Conservation (phyloP, 2,113 vertebrate species). For the Nothobranchius kuhntae region DNA sequence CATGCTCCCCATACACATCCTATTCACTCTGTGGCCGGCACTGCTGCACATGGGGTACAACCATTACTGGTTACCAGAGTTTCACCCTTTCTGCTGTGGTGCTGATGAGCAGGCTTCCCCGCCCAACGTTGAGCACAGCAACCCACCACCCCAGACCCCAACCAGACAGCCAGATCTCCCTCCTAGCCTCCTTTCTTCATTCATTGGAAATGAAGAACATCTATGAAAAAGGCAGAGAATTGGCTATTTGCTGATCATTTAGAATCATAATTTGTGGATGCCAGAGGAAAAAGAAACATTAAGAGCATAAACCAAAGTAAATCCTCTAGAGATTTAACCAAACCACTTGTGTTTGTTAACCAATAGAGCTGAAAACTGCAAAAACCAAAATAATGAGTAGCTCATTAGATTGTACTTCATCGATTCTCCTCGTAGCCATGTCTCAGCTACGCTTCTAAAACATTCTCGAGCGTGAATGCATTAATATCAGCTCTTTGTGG, state of each 20-base stretch:
- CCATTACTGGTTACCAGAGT: too few species aligned
- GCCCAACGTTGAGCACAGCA: too few species aligned
- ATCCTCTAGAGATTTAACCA: constrained; percentile 18
- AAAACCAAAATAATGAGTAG: constrained; percentile 36
- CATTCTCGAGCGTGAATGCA: constrained; percentile 56
- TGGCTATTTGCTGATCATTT: constrained; percentile 15
- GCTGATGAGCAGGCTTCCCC: too few species aligned
- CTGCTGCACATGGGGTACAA: too few species aligned
- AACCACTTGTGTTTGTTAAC: constrained; percentile 33
- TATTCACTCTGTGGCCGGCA: too few species aligned
- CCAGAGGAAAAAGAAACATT: background rate
- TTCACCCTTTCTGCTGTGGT: too few species aligned
- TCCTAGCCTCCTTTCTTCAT: too few species aligned
- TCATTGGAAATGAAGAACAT: constrained; percentile 11
- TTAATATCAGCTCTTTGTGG: constrained; percentile 54
- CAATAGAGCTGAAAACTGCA: constrained; percentile 41
- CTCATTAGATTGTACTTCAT: constrained; percentile 55
- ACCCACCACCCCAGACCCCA: too few species aligned
- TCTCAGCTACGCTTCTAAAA: constrained; percentile 53
- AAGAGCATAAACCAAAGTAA: background rate
- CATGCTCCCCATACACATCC: too few species aligned
- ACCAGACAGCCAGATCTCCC: too few species aligned
- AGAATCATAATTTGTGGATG: constrained; percentile 26
- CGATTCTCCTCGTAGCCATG: constrained; percentile 27
- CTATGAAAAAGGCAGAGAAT: constrained; percentile 19